These are phyloP conservation scores for Delia radicum DNA, from an alignment of 1,140 invertebrate genomes.

Conservation along the genomic window DNA sequence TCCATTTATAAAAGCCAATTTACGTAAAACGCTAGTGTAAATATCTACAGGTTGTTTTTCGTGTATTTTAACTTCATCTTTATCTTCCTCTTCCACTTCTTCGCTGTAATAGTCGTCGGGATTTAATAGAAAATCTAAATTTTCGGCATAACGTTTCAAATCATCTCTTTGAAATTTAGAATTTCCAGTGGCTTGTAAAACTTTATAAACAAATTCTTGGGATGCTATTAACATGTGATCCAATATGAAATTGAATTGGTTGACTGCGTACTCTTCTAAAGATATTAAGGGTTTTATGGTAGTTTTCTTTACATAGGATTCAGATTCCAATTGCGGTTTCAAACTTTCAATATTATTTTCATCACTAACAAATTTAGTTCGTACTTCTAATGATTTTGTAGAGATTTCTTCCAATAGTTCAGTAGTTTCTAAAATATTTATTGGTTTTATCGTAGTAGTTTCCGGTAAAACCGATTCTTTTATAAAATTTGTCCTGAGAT, in stretches of 20 bases:
- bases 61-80: not conserved
- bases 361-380: too few relatives aligned
- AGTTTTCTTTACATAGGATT: not conserved
- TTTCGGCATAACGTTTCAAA: slow-evolving; percentile 3
- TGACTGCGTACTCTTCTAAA: slow-evolving; percentile 1
- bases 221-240: not conserved
- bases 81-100: not conserved
- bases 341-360: too few relatives aligned
- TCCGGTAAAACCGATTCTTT: too few relatives aligned
- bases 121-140: not conserved
- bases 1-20: not conserved
- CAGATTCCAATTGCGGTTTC: too few relatives aligned
- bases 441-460: too few relatives aligned
- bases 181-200: not conserved
- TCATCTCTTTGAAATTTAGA: not conserved
- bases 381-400: too few relatives aligned
- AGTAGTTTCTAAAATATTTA: too few relatives aligned
- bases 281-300: not conserved
- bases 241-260: slow-evolving; percentile 10
- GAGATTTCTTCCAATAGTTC: too few relatives aligned
- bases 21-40: too few relatives aligned
- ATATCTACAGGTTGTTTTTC: not conserved
- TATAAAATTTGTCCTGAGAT: too few relatives aligned
- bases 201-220: not conserved
- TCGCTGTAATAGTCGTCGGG: not conserved